A percentile compares a stretch with the other conserved stretches of the same genome.
Conservation (phyloP, 2,113 vertebrate species). For the Vulpes lagopus region DNA sequence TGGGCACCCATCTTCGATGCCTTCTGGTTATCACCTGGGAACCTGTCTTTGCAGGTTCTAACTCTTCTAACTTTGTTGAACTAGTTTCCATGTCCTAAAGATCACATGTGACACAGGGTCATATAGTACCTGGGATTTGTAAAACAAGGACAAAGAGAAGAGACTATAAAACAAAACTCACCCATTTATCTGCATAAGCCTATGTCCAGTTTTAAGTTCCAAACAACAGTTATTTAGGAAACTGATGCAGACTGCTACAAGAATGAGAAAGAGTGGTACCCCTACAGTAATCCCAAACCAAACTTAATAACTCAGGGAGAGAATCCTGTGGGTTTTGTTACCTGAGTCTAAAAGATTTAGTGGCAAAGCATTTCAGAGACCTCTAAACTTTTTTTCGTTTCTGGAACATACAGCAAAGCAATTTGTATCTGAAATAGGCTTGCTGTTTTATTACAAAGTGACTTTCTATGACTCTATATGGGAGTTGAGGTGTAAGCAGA, state of each 20-base stretch:
- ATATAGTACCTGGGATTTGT: not conserved
- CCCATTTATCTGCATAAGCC: not conserved
- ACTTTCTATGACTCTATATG: not conserved
- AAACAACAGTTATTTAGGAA: not conserved
- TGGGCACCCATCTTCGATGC: not conserved
- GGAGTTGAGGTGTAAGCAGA: not conserved
- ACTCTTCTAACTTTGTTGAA: not conserved
- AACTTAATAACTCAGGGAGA: not conserved
- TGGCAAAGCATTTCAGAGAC: not conserved
- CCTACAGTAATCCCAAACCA: not conserved
- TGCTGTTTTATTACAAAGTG: not conserved
- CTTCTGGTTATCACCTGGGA: not conserved
- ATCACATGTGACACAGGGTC: not conserved
- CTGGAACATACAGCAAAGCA: not conserved
- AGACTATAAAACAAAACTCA: not conserved
- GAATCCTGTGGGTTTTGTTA: not conserved
- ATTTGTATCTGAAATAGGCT: not conserved
- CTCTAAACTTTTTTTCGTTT: not conserved
- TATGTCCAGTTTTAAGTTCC: not conserved
- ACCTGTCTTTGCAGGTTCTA: not conserved
- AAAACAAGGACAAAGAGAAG: not conserved
- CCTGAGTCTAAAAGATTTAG: not conserved
- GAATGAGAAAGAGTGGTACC: not conserved
- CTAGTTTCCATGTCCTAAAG: not conserved
- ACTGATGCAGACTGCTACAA: not conserved